Base-by-base conservation (phyloP, 1,140 invertebrate genomes). In the Asbolus verrucosus region DNA sequence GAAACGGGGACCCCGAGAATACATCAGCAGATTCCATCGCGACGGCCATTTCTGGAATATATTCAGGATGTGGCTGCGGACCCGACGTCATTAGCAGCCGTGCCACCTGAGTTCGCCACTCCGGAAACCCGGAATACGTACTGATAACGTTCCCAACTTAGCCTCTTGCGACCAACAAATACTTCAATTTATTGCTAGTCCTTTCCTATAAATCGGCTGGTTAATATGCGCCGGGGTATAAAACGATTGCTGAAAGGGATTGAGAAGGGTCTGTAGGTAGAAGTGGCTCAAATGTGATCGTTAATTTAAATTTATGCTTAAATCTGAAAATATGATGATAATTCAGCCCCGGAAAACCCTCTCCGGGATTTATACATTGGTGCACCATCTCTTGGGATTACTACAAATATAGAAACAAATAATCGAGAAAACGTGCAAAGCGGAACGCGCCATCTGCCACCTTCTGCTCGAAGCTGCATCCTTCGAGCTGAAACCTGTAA, bases 81-180 rank as follows among this genome's bases (percentile, higher is more conserved):
- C 16, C 65, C 54, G 27, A 21, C 46, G 71, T 75, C 71, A 75
- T 75, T 75, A 75, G 71, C 73, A 71, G 71, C 67, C 70, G 65
- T 71, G 65, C 65, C 71, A 75, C 73, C 73, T 73, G 71, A 59
- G 60, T 66, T 27, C 43, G 31, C 38, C 36, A 14, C 62, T 27
- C 31, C 63, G 65, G 63, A 69, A 69, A 61, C 54, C 41, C 69
- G 50, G 59, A 62, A 61, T 41, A 13, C 11, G 21, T 1, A 18
- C 43, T 31, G 43, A 67, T 67, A 39, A 54, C 31, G 38, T 21
- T 15, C 19, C 31, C 9, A 38, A 21, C 27, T 18, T 62, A 39
- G 16, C 67, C 67, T 69, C 67, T 30, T 43, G 67, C 36, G 67
- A 61, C 72, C 59, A 66, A 71, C 72, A 73, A 73, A 73, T 73